Percentiles rank a stretch among this genome's conserved stretches.
Conservation (phyloP, 1,140 invertebrate genomes). For the Drosophila navojoa region DNA sequence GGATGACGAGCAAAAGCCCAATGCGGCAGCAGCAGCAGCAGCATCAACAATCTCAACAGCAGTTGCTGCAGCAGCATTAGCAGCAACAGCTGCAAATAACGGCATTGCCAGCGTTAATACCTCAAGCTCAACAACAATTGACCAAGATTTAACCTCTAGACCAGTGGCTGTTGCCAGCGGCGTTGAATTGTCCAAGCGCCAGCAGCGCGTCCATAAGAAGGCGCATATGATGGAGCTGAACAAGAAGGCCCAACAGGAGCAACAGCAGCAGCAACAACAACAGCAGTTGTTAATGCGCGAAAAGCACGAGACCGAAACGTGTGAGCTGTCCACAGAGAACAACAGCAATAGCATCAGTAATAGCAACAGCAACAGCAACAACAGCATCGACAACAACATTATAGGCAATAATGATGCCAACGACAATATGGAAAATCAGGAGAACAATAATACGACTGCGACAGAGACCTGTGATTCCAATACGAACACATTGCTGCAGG, state of each 20-base stretch:
- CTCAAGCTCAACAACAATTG: neutral
- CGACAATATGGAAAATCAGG: conserved; percentile 59
- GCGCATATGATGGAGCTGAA: conserved; percentile 54
- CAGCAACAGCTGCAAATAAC: conserved; percentile 19
- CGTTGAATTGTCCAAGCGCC: conserved; percentile 15
- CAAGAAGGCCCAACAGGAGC: conserved; percentile 53
- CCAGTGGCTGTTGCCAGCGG: conserved; percentile 4
- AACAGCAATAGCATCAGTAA: conserved; percentile 16
- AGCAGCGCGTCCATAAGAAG: conserved; percentile 35
- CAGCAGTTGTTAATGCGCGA: conserved; percentile 34
- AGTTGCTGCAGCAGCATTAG: conserved; percentile 13
- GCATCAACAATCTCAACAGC: conserved; percentile 13
- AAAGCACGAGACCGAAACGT: conserved; percentile 56
- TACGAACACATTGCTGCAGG: conserved; percentile 64
- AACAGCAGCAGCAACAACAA: conserved; percentile 43
- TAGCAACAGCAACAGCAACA: conserved; percentile 4
- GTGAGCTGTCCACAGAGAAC: conserved; percentile 24
- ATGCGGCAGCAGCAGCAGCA: conserved; percentile 20
- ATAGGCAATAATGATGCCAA: conserved; percentile 42
- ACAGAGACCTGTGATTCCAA: conserved; percentile 54
- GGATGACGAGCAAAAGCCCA: conserved; percentile 57
- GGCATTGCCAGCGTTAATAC: conserved; percentile 9
- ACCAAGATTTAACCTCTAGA: conserved; percentile 16
- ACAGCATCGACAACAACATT: conserved; percentile 6
- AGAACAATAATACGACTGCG: conserved; percentile 51